phyloP scores from a whole-genome alignment of 2,888 invertebrate species.

The Stenurella melanura region DNA sequence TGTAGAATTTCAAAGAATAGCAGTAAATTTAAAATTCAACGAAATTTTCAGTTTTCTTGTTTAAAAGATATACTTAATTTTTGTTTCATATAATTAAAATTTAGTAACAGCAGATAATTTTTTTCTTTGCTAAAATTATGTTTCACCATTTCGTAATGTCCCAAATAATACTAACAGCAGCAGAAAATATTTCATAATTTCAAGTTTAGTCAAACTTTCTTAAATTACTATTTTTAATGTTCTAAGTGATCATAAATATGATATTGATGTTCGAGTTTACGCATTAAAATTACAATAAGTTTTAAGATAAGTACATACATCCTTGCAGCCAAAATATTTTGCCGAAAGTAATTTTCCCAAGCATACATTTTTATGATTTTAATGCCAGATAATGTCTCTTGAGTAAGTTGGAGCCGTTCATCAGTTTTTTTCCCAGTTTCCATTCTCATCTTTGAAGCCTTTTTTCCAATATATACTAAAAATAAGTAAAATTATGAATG shows the following conservation, averaged over 20 bases:
- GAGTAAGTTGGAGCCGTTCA: slow-evolving; percentile 56
- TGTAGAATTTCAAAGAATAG: too few species aligned
- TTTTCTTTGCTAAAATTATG: too few species aligned
- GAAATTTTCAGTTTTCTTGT: too few species aligned
- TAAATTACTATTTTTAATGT: too few species aligned
- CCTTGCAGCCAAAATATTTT: slow-evolving; percentile 52
- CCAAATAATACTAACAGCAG: too few species aligned
- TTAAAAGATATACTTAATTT: too few species aligned
- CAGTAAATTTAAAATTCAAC: too few species aligned
- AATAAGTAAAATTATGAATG: slow-evolving; percentile 13
- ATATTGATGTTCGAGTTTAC: not conserved
- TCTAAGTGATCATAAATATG: not conserved
- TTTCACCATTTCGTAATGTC: too few species aligned
- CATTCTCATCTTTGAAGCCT: slow-evolving; percentile 46
- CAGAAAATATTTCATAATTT: too few species aligned
- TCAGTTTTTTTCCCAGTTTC: slow-evolving; percentile 55
- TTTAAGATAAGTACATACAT: slow-evolving; percentile 46
- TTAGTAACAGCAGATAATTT: too few species aligned
- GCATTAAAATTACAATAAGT: not conserved
- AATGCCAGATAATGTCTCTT: slow-evolving; percentile 56
- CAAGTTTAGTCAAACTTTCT: too few species aligned
- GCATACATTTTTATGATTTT: slow-evolving; percentile 60
- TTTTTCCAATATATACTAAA: slow-evolving; percentile 54
- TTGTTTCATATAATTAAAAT: too few species aligned
- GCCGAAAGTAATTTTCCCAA: slow-evolving; percentile 57